Evolutionary conservation across 2,888 invertebrate genomes (phyloP), one percentile per base, ranked within the genome.

Genomic region (Bugula neritina): DNA sequence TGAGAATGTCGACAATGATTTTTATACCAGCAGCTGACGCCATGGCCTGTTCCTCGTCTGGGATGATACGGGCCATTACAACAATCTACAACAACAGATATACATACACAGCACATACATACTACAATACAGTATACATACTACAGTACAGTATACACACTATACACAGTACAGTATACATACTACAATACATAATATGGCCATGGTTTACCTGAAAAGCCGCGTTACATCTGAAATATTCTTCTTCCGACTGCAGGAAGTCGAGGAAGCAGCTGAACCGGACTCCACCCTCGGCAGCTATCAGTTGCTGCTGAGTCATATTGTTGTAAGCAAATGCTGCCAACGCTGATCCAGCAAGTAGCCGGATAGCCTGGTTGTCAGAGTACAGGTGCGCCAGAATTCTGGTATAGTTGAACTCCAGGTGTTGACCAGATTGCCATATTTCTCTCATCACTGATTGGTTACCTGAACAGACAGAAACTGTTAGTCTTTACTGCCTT

Each of bases 121-220:
- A 43, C 43, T 43, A 43, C 43, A 43, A 43, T 17, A 43, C 43
- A 43, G 43, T 43, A 43, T 43, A 43, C 43, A 23, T 58, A 25
- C 29, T 58, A 25, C 25, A 54, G 17, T n/a, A n/a, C 17, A 17
- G 17, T 54, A 17, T 17, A 17, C 43, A 43, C 43, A 17, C 17
- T 5, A 17, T 17, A 43, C 10, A 17, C 43, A 17, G 5, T 43
- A 43, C 43, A 43, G 43, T 43, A 17, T 17, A 43, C 43, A 43
- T 43, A 43, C 43, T 10, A 17, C 43, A 43, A n/a, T n/a, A n/a
- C n/a, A n/a, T n/a, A n/a, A n/a, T n/a, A n/a, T n/a, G n/a, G n/a
- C n/a, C n/a, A n/a, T n/a, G n/a, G n/a, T n/a, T n/a, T 72, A 83
- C 83, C 82, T 83, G 84, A 74, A 81, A 84, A 1, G 83, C 82